These are phyloP conservation scores for Bombus turneri DNA, from an alignment of 1,140 invertebrate species.

Conservation along the genomic window DNA sequence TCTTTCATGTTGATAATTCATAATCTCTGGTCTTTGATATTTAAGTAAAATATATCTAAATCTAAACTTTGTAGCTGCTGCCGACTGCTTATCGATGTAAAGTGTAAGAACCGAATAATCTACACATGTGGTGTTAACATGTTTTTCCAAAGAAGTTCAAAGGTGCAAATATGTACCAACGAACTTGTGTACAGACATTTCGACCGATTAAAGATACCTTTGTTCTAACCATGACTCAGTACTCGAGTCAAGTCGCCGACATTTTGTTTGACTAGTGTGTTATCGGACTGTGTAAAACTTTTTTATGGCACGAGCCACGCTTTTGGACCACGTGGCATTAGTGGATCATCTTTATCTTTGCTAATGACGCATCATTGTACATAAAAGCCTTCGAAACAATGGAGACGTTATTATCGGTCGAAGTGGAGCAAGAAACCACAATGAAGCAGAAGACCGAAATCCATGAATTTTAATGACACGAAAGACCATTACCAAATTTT, in stretches of 20 bases:
- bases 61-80: neutral
- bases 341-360: constrained; percentile 47
- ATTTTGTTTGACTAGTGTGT: neutral
- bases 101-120: neutral
- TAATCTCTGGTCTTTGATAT: neutral
- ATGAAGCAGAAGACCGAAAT: neutral
- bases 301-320: neutral
- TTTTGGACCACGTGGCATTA: neutral
- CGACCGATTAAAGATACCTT: constrained; percentile 40
- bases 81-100: neutral
- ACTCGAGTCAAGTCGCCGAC: constrained; percentile 4
- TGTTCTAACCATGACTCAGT: constrained; percentile 34
- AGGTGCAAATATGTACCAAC: neutral
- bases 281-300: neutral
- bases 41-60: neutral
- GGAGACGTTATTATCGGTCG: neutral
- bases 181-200: neutral
- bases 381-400: constrained; percentile 37
- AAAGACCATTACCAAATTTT: neutral
- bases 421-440: neutral
- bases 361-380: constrained; percentile 32
- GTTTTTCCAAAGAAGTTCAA: neutral
- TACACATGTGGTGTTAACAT: neutral
- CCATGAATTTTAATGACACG: neutral
- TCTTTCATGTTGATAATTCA: neutral